phyloP scores from a whole-genome alignment of 2,113 vertebrate genomes.

The Rhinichthys klamathensis region DNA sequence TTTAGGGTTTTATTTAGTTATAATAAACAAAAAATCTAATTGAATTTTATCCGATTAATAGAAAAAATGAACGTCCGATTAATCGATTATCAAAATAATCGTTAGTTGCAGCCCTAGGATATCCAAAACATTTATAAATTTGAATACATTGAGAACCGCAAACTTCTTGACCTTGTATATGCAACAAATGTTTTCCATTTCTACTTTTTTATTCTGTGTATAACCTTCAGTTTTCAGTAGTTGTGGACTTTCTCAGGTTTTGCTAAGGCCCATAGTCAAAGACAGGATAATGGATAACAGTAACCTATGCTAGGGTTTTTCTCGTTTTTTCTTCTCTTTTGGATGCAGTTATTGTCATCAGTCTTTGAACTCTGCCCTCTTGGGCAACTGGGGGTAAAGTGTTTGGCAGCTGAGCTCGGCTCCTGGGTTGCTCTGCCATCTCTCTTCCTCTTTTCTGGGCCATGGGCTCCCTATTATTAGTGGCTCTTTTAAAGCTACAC shows the following conservation, averaged over 20 bases:
- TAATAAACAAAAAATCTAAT: too few relatives aligned
- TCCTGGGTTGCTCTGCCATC: conserved; percentile 2
- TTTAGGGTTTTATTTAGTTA: too few relatives aligned
- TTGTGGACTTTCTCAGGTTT: not conserved
- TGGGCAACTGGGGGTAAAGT: conserved; percentile 18
- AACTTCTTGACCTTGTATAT: not conserved
- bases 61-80: too few relatives aligned
- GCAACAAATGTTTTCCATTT: not conserved
- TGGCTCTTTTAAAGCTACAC: not conserved
- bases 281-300: conserved; percentile 5
- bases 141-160: not conserved
- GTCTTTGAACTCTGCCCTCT: conserved; percentile 1
- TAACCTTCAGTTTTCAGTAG: not conserved
- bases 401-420: conserved; percentile 20
- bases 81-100: too few relatives aligned
- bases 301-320: not conserved
- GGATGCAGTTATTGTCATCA: conserved; percentile 18
- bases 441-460: conserved; percentile 16
- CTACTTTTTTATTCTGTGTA: too few relatives aligned
- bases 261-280: not conserved
- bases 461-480: not conserved
- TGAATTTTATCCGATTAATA: too few relatives aligned
- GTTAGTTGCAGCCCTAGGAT: too few relatives aligned
- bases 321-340: not conserved
- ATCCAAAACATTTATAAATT: too few relatives aligned